Evolutionary conservation across 2,113 vertebrate genomes (phyloP).

Genomic region (Brachirus orientalis): DNA sequence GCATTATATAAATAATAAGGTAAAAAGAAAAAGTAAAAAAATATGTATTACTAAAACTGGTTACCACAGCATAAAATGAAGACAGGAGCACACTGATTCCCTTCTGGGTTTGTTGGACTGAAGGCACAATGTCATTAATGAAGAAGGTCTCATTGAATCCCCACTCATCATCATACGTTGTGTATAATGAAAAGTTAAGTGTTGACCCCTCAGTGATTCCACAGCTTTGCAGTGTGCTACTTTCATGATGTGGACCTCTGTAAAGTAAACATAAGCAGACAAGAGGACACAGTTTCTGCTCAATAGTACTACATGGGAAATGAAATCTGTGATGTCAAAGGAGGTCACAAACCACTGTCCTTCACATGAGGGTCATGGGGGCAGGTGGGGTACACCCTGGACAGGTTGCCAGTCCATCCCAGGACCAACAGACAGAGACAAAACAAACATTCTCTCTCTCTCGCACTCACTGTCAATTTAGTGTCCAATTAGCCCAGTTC

Average conservation of each 20-base stretch:
- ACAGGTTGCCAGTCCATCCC: too few relatives aligned
- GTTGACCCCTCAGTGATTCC: conserved; percentile 38
- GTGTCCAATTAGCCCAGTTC: too few relatives aligned
- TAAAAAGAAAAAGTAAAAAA: too few relatives aligned
- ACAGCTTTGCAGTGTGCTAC: conserved; percentile 27
- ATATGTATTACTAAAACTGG: conserved; percentile 12
- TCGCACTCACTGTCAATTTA: too few relatives aligned
- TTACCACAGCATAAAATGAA: conserved; percentile 58
- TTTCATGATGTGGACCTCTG: neutral
- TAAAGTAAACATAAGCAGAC: conserved; percentile 1
- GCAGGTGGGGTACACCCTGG: too few relatives aligned
- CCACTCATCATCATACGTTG: neutral
- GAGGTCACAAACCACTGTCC: too few relatives aligned
- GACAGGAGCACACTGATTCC: conserved; percentile 69
- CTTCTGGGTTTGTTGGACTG: conserved; percentile 54
- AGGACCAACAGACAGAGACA: too few relatives aligned
- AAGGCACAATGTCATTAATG: conserved; percentile 49
- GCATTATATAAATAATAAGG: too few relatives aligned
- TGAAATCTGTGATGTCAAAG: too few relatives aligned
- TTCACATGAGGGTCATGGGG: too few relatives aligned
- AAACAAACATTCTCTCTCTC: too few relatives aligned
- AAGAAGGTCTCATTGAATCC: neutral
- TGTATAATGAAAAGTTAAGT: conserved; percentile 55
- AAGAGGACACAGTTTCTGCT: neutral
- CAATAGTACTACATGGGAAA: too few relatives aligned